Percentiles rank a stretch among this genome's conserved stretches.
These are phyloP conservation scores for Patiria miniata DNA, from an alignment of 35 echinoderm and acorn worm species.

Conservation along the genomic window DNA sequence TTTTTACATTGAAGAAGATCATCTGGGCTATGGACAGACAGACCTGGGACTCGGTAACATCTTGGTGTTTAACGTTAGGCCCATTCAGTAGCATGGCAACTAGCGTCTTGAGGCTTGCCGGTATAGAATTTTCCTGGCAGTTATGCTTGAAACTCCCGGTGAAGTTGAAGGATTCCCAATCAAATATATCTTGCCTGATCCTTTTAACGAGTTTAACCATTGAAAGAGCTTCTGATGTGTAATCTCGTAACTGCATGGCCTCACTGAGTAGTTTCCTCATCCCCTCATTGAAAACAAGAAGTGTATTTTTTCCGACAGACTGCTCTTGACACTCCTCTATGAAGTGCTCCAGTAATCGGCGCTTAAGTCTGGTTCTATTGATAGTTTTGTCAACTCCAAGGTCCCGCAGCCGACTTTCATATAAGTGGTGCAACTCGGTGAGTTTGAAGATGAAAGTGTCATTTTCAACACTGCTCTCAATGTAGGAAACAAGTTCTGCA, in stretches of 20 bases:
- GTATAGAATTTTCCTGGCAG: background rate
- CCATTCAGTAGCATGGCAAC: background rate
- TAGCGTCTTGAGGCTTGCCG: background rate
- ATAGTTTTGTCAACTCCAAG: background rate
- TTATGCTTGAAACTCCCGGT: background rate
- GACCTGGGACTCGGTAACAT: background rate
- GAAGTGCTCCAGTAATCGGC: background rate
- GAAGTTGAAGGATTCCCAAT: background rate
- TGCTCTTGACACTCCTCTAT: background rate
- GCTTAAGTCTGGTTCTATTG: slow-evolving; percentile 17
- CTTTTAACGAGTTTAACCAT: slow-evolving; percentile 9
- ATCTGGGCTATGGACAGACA: background rate
- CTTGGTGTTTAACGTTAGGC: background rate
- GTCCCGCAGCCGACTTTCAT: slow-evolving; percentile 3
- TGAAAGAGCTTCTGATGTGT: background rate
- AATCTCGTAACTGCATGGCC: background rate
- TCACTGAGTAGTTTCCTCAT: background rate
- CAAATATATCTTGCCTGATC: background rate
- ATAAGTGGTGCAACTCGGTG: background rate
- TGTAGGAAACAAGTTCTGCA: background rate
- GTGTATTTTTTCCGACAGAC: background rate
- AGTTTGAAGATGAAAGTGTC: slow-evolving; percentile 24
- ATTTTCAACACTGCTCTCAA: slow-evolving; percentile 23
- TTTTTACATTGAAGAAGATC: background rate
- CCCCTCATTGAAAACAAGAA: background rate